phyloP scores from a whole-genome alignment of 2,797 vertebrate species.

The Sternarchorhynchus goeldii region DNA sequence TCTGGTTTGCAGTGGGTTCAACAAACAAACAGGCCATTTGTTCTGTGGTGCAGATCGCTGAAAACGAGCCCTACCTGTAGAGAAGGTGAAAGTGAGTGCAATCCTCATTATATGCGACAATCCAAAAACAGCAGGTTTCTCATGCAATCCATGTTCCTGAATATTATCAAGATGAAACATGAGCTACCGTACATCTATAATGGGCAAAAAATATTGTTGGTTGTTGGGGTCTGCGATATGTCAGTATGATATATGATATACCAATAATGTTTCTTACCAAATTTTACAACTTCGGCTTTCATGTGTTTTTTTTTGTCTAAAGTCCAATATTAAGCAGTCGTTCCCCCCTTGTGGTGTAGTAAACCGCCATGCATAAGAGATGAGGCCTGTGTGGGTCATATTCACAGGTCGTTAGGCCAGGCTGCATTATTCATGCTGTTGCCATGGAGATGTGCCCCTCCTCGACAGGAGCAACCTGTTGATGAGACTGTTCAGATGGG shows the following conservation, averaged over 20 bases:
- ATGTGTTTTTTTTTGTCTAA: background rate
- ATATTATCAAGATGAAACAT: too few species aligned
- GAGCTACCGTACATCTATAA: too few species aligned
- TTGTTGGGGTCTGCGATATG: too few species aligned
- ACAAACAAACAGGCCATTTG: background rate
- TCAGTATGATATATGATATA: too few species aligned
- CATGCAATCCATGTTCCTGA: slow-evolving; percentile 7
- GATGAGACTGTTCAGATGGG: slow-evolving; percentile 62
- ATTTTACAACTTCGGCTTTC: background rate
- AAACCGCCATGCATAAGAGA: slow-evolving; percentile 67
- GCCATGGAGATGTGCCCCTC: slow-evolving; percentile 54
- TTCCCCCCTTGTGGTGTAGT: slow-evolving; percentile 40
- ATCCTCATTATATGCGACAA: background rate
- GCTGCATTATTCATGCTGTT: slow-evolving; percentile 73
- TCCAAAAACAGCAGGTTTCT: background rate
- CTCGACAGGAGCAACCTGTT: slow-evolving; percentile 61
- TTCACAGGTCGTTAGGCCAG: slow-evolving; percentile 62
- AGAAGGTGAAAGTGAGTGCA: too few species aligned
- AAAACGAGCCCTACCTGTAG: background rate
- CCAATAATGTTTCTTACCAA: too few species aligned
- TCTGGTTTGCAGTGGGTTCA: background rate
- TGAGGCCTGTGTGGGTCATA: slow-evolving; percentile 63
- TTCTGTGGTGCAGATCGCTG: background rate
- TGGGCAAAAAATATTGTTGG: too few species aligned
- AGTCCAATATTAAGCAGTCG: background rate